A percentile compares a stretch with the other conserved stretches of the same genome.
phyloP scores from a whole-genome alignment of 2,113 vertebrate species.

The Girardinichthys multiradiatus region DNA sequence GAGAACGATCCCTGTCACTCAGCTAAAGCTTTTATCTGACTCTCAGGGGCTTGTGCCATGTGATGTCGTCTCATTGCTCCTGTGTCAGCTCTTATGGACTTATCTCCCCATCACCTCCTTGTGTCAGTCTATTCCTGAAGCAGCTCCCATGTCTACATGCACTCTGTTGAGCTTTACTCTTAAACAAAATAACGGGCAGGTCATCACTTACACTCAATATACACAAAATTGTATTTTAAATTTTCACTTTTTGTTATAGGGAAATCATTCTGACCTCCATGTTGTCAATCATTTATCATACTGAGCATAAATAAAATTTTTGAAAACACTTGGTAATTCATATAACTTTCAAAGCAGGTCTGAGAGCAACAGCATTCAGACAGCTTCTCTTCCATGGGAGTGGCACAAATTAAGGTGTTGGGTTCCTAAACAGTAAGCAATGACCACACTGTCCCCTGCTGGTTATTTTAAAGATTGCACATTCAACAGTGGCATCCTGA shows the following conservation, averaged over 20 bases:
- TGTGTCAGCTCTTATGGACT: slow-evolving; percentile 45
- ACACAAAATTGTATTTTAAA: background rate
- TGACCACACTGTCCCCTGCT: slow-evolving; percentile 55
- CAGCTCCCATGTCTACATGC: background rate
- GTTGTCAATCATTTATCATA: background rate
- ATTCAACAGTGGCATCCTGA: slow-evolving; percentile 6
- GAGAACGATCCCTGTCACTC: slow-evolving; percentile 32
- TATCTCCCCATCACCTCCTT: slow-evolving; percentile 36
- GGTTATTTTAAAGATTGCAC: background rate
- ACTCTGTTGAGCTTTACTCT: background rate
- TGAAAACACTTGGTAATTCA: background rate
- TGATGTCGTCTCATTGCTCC: slow-evolving; percentile 39
- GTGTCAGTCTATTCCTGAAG: slow-evolving; percentile 2
- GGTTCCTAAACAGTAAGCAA: background rate
- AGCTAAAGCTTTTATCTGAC: slow-evolving; percentile 47
- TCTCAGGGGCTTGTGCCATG: slow-evolving; percentile 40
- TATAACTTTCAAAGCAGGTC: background rate
- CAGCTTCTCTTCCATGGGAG: slow-evolving; percentile 51
- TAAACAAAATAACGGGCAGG: background rate
- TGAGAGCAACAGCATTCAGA: slow-evolving; percentile 9
- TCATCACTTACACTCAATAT: no score
- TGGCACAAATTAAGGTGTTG: slow-evolving; percentile 26
- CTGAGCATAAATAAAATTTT: background rate
- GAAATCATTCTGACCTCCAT: background rate
- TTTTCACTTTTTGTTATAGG: background rate